Evolutionary conservation across 2,113 vertebrate genomes (phyloP).

Genomic region (Xiphophorus maculatus): DNA sequence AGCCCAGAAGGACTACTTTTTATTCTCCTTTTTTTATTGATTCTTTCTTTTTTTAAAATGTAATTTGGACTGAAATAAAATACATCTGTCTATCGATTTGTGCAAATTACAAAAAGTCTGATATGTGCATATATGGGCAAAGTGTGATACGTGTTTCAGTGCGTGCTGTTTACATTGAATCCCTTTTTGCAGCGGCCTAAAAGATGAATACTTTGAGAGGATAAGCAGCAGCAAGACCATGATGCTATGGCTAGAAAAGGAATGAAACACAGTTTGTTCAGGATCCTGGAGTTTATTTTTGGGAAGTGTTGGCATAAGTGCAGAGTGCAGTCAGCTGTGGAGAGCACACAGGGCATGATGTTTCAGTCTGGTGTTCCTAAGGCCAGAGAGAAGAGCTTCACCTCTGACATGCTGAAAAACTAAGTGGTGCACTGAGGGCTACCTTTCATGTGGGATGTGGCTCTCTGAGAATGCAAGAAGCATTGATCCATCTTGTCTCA

Average conservation of each 20-base stretch:
- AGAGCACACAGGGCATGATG: slow-evolving; percentile 35
- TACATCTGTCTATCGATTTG: too few relatives aligned
- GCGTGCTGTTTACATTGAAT: neutral
- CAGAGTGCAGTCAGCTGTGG: slow-evolving; percentile 43
- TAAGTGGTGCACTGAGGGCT: slow-evolving; percentile 30
- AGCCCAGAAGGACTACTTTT: too few relatives aligned
- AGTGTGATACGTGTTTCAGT: neutral
- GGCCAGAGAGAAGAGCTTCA: slow-evolving; percentile 36
- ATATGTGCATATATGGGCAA: neutral
- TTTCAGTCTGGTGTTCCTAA: slow-evolving; percentile 24
- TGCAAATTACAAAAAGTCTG: neutral
- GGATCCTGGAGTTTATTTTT: slow-evolving; percentile 54
- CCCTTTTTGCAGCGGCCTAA: neutral
- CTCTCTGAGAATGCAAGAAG: neutral
- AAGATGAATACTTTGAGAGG: slow-evolving; percentile 2
- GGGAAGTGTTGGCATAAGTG: slow-evolving; percentile 40
- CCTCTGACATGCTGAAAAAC: slow-evolving; percentile 26
- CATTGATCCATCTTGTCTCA: slow-evolving; percentile 14
- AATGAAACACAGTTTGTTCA: slow-evolving; percentile 42
- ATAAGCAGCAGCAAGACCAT: neutral
- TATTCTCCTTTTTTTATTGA: too few relatives aligned
- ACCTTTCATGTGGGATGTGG: neutral
- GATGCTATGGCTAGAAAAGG: slow-evolving; percentile 36
- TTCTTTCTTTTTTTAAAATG: too few relatives aligned
- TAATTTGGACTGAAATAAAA: too few relatives aligned